Evolutionary conservation across 2,797 vertebrate genomes (phyloP).

Genomic region (Muscicapa comitata): DNA sequence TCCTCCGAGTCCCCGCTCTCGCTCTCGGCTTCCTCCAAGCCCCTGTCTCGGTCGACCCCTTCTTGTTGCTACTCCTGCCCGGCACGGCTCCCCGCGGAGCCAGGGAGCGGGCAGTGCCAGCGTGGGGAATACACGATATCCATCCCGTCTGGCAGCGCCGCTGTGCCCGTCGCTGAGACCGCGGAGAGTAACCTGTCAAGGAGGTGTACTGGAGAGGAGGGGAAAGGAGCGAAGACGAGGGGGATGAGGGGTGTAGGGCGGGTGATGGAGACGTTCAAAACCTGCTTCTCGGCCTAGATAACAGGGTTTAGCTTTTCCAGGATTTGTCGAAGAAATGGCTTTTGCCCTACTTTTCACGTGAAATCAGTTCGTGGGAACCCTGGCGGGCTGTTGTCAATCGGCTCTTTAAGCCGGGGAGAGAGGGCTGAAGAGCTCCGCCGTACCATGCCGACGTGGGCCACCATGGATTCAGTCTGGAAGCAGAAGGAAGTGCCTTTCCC

Average conservation of each 20-base stretch:
- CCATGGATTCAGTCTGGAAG: not conserved
- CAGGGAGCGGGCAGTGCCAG: too few species aligned
- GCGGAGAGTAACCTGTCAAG: not conserved
- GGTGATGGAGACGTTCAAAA: not conserved
- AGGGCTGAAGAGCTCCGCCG: not conserved
- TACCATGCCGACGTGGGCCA: not conserved
- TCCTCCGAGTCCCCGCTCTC: not conserved
- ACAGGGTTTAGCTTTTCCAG: not conserved
- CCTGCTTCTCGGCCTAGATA: not conserved
- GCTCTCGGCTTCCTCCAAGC: not conserved
- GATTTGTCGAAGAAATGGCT: not conserved
- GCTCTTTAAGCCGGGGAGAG: not conserved
- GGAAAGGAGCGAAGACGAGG: not conserved
- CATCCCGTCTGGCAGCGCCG: not conserved
- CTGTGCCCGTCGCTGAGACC: not conserved
- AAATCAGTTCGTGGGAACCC: not conserved
- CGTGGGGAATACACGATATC: not conserved
- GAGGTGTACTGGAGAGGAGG: not conserved
- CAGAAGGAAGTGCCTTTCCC: not conserved
- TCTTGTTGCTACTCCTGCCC: not conserved
- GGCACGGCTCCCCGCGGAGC: not conserved
- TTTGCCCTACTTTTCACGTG: not conserved
- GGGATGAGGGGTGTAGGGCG: not conserved
- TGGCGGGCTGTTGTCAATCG: not conserved
- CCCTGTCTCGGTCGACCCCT: not conserved